A percentile compares a stretch with the other conserved stretches of the same genome.
Evolutionary conservation across 2,888 invertebrate genomes (phyloP).

Genomic region (Syritta pipiens): DNA sequence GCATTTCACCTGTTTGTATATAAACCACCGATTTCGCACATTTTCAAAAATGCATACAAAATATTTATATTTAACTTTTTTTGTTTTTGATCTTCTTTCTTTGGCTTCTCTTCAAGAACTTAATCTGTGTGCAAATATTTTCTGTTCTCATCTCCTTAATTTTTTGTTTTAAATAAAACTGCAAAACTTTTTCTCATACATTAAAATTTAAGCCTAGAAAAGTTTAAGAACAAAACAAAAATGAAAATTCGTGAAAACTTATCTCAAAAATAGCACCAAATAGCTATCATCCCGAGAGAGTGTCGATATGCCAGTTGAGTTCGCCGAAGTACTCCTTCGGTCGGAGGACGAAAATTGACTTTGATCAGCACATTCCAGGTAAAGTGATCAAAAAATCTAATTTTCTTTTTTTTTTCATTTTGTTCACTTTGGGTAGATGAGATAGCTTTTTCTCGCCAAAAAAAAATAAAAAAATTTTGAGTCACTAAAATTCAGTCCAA

Average conservation of each 20-base stretch:
- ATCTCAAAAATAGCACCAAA: conserved; percentile 77
- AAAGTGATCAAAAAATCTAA: conserved; percentile 61
- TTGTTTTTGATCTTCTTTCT: too few species aligned
- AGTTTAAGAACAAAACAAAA: conserved; percentile 28
- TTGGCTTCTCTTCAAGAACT: too few species aligned
- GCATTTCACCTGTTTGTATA: not conserved
- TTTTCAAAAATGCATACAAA: not conserved
- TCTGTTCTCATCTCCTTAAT: too few species aligned
- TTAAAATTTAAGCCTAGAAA: conserved; percentile 9
- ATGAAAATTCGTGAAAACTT: conserved; percentile 54
- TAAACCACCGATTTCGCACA: not conserved
- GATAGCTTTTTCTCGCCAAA: conserved; percentile 40
- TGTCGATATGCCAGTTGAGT: conserved; percentile 80
- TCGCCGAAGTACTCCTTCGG: conserved; percentile 79
- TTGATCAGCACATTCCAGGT: conserved; percentile 78
- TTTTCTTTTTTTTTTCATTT: conserved; percentile 4
- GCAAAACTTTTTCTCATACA: conserved; percentile 14
- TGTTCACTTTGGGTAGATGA: conserved; percentile 6
- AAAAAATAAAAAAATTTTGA: conserved; percentile 1
- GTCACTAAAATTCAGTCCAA: conserved; percentile 6
- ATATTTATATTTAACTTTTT: too few species aligned
- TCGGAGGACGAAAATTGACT: conserved; percentile 81
- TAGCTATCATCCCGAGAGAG: conserved; percentile 82
- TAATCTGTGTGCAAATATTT: too few species aligned
- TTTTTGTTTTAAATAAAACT: too few species aligned